These are phyloP conservation scores for Brachionus rubens DNA, from an alignment of 1,140 invertebrate genomes.

Conservation along the genomic window DNA sequence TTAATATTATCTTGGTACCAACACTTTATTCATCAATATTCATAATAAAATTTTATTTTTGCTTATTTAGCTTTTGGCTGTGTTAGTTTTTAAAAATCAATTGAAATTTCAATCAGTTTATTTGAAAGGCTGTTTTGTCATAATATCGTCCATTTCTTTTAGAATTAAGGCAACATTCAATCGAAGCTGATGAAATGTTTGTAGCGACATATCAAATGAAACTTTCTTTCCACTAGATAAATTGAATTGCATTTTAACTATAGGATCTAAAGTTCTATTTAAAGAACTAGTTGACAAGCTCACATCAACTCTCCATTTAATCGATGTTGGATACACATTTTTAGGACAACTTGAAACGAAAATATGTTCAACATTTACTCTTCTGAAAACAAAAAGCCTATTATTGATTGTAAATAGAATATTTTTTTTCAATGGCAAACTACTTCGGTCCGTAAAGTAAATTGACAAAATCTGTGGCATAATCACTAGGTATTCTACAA, in stretches of 20 bases:
- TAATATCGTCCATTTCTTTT: conserved; percentile 42
- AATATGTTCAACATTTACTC: background rate
- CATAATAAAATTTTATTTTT: no score
- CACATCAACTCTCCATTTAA: conserved; percentile 40
- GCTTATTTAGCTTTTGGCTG: no score
- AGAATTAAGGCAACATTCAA: conserved; percentile 19
- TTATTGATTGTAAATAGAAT: background rate
- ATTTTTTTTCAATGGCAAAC: no score
- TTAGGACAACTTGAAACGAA: background rate
- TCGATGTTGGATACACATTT: background rate
- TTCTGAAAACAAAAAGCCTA: background rate
- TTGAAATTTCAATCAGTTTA: background rate
- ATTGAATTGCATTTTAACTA: background rate
- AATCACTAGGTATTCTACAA: background rate
- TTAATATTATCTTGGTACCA: no score
- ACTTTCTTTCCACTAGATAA: conserved; percentile 17
- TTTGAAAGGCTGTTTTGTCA: conserved; percentile 11
- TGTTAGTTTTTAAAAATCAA: background rate
- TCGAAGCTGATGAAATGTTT: conserved; percentile 21
- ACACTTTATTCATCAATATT: no score
- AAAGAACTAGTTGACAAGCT: conserved; percentile 31
- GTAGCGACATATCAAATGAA: background rate
- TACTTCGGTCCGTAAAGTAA: background rate
- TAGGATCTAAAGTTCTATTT: conserved; percentile 4
- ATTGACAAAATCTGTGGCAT: background rate